Evolutionary conservation across 2,797 vertebrate genomes (phyloP).

Genomic region (Poecile montanus): DNA sequence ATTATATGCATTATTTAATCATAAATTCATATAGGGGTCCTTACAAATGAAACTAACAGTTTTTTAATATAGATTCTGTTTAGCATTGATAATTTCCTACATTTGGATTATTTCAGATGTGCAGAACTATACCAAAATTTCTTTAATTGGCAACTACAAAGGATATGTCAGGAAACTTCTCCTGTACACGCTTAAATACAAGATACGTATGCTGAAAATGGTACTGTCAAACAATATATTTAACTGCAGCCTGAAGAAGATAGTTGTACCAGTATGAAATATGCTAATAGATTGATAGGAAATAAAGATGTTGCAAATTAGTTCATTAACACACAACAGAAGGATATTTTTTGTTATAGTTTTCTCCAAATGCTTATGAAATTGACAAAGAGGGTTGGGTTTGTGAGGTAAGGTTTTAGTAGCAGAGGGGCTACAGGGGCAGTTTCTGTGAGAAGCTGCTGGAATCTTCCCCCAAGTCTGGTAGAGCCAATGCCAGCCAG

Average conservation of each 20-base stretch:
- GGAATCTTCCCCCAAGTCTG: neutral
- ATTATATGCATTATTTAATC: neutral
- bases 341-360: neutral
- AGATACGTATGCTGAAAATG: neutral
- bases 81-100: neutral
- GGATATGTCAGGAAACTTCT: neutral
- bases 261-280: neutral
- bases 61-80: neutral
- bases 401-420: neutral
- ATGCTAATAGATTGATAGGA: neutral
- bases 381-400: neutral
- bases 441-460: neutral
- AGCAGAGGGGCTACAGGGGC: neutral
- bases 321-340: neutral
- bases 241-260: neutral
- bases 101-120: neutral
- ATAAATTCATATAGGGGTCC: neutral
- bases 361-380: neutral
- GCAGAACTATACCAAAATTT: neutral
- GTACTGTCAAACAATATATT: neutral
- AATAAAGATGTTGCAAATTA: neutral
- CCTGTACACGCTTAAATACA: neutral
- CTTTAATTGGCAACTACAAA: neutral
- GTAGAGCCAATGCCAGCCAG: fast-evolving
- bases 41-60: neutral